Evolutionary conservation across 1,140 invertebrate genomes (phyloP), one percentile per base, ranked within the genome.

Genomic region (Temnothorax curvispinosus): DNA sequence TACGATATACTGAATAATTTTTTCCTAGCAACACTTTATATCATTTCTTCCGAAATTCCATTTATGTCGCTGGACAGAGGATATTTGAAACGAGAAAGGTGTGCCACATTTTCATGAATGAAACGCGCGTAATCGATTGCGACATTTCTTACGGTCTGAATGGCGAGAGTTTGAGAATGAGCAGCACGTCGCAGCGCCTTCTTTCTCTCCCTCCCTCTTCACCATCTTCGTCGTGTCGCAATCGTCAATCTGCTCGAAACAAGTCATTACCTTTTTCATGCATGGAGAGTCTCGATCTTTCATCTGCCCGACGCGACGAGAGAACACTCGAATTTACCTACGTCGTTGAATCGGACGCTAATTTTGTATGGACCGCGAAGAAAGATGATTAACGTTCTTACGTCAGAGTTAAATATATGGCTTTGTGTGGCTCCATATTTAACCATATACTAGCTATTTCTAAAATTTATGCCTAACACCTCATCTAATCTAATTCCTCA

Each of bases 81-180:
- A 44, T 56, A 67, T 18, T 32, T 64, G 78, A 80, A 75, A 44
- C 38, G n/a, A 6, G 38, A 60, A 71, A 81, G 64, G 78, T 44
- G 78, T 52, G 78, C 65, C 21, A 65, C 8, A 89, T 91, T 88
- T 91, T 90, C 81, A 84, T 90, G 89, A 91, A 91, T 91, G 89
- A 90, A 85, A 86, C 65, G 54, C 60, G 38, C 65, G 71, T 67
- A 60, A 75, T 32, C 62, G 81, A 86, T 91, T 88, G 72, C 88
- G 82, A 90, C 89, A 89, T 67, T 87, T 69, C 65, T 81, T 71
- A 13, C 35, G 75, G 60, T 38, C 54, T 90, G 86, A 90, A 91
- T 88, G 89, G 72, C 76, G 69, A 75, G 52, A 88, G 75, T 85
- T 80, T 62, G 75, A 89, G 89, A 90, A 90, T 86, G 89, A 88